These are phyloP conservation scores for Oxystoma pomonae DNA, from an alignment of 2,888 invertebrate genomes.

Conservation along the genomic window DNA sequence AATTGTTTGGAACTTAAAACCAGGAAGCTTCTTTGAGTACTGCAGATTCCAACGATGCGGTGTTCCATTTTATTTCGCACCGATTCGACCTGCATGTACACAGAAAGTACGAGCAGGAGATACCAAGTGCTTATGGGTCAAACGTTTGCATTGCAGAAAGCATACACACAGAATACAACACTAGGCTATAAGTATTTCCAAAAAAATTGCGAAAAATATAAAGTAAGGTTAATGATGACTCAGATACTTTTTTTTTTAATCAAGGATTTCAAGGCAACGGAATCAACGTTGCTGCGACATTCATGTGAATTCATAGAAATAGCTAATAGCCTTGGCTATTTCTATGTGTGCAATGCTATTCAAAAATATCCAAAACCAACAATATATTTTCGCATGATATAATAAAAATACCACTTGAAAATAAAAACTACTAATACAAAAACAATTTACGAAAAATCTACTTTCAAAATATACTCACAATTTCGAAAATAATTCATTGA, in stretches of 20 bases:
- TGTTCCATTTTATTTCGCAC: constrained; percentile 36
- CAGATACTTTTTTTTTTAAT: too few relatives aligned
- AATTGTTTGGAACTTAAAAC: background rate
- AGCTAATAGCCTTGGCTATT: too few relatives aligned
- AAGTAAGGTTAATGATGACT: too few relatives aligned
- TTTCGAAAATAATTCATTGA: constrained; percentile 2
- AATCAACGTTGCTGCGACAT: too few relatives aligned
- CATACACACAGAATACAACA: too few relatives aligned
- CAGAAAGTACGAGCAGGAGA: constrained; percentile 36
- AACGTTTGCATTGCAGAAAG: too few relatives aligned
- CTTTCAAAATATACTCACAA: constrained; percentile 9
- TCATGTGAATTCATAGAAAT: too few relatives aligned
- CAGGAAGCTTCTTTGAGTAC: background rate
- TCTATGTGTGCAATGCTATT: too few relatives aligned
- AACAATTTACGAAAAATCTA: background rate
- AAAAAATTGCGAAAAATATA: too few relatives aligned
- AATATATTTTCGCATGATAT: background rate
- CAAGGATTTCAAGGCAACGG: too few relatives aligned
- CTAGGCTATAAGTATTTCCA: too few relatives aligned
- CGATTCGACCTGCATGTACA: constrained; percentile 38
- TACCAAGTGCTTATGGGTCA: constrained; percentile 41
- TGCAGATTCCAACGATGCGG: constrained; percentile 39
- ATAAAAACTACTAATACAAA: constrained; percentile 5
- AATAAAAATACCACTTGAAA: background rate
- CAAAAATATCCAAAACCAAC: too few relatives aligned